phyloP scores from a whole-genome alignment of 2,797 vertebrate genomes.

The Cheracebus regulus region DNA sequence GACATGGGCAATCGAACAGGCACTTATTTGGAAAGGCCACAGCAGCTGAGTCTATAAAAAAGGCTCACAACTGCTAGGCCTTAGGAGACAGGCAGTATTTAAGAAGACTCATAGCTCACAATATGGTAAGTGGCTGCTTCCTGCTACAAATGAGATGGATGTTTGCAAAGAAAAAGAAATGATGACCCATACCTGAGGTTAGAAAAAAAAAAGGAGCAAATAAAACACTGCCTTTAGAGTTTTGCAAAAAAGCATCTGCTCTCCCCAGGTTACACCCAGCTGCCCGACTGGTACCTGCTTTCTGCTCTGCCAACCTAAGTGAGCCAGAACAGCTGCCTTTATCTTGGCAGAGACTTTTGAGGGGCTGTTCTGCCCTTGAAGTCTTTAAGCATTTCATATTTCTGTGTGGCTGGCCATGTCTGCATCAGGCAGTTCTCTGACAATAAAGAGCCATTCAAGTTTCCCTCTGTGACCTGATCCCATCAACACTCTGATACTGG shows the following conservation, averaged over 20 bases:
- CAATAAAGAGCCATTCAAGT: slow-evolving; percentile 69
- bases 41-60: not conserved
- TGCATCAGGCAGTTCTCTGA: slow-evolving; percentile 53
- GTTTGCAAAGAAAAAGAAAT: not conserved
- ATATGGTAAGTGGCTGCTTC: not conserved
- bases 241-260: not conserved
- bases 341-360: slow-evolving; percentile 44
- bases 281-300: not conserved
- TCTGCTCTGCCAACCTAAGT: too few relatives aligned
- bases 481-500: slow-evolving; percentile 65
- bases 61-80: not conserved
- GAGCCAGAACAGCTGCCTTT: slow-evolving; percentile 8
- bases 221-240: not conserved
- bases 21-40: not conserved
- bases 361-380: not conserved
- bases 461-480: slow-evolving; percentile 69
- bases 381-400: slow-evolving; percentile 49
- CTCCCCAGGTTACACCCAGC: too few relatives aligned
- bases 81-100: not conserved
- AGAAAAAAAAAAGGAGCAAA: not conserved
- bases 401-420: slow-evolving; percentile 26
- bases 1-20: not conserved
- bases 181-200: not conserved
- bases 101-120: not conserved
- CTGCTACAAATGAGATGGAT: not conserved